Evolutionary conservation across 1,140 invertebrate genomes (phyloP).

Genomic region (Zaprionus lachaisei): DNA sequence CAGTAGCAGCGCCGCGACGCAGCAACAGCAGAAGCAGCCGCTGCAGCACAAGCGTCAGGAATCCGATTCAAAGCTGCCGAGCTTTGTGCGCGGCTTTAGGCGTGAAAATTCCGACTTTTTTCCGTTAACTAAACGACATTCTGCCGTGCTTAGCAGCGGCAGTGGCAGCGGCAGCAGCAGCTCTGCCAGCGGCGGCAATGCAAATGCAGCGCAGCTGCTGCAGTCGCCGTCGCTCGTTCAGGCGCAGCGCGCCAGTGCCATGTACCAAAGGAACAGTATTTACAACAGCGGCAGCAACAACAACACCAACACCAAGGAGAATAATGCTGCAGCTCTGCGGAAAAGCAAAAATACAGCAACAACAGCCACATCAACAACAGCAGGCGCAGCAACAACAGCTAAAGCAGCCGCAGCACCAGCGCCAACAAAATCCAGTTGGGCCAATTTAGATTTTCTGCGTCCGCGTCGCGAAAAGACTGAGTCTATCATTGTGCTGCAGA

Average conservation of each 20-base stretch:
- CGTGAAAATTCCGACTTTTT: constrained; percentile 93
- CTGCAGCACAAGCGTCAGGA: constrained; percentile 87
- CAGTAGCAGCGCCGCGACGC: constrained; percentile 20
- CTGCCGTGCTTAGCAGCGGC: constrained; percentile 87
- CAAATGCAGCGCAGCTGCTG: constrained; percentile 76
- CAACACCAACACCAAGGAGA: constrained; percentile 31
- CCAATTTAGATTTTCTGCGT: constrained; percentile 85
- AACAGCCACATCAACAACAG: constrained; percentile 31
- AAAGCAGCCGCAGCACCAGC: constrained; percentile 22
- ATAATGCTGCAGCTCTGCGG: neutral
- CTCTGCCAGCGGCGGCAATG: constrained; percentile 27
- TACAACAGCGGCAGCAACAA: constrained; percentile 56
- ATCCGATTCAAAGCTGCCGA: constrained; percentile 88
- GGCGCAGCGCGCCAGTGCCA: constrained; percentile 86
- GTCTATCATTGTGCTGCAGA: constrained; percentile 90
- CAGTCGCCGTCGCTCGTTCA: constrained; percentile 69
- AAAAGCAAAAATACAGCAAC: constrained; percentile 31
- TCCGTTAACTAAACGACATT: constrained; percentile 89
- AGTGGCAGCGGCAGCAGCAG: constrained; percentile 75
- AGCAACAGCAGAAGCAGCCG: constrained; percentile 27
- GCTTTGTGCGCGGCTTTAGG: constrained; percentile 91
- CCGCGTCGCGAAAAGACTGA: constrained; percentile 94
- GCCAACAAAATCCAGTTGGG: constrained; percentile 64
- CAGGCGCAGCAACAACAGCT: constrained; percentile 21
- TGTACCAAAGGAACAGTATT: constrained; percentile 88